Percentiles rank a stretch among this genome's conserved stretches.
Conservation (phyloP, 2,888 invertebrate genomes). For the Macrosoma leucophasiata region DNA sequence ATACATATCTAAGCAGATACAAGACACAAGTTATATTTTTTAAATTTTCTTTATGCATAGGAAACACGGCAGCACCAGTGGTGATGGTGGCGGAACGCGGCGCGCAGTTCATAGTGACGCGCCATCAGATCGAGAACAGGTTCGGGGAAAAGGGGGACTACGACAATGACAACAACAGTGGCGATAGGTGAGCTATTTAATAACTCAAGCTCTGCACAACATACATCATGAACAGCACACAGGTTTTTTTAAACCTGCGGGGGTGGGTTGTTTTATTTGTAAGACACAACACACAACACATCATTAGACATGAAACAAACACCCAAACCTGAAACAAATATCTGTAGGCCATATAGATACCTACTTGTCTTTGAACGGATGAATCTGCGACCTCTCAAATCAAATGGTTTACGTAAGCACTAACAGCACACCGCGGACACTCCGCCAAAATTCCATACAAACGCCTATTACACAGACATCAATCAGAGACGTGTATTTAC, state of each 20-base stretch:
- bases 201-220: slow-evolving; percentile 5
- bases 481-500: too few relatives aligned
- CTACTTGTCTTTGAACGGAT: too few relatives aligned
- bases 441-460: too few relatives aligned
- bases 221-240: slow-evolving; percentile 1
- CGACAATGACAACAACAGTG: slow-evolving; percentile 34
- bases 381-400: too few relatives aligned
- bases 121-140: slow-evolving; percentile 54
- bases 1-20: neutral
- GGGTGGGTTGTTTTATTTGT: too few relatives aligned
- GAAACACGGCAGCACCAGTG: slow-evolving; percentile 75
- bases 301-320: too few relatives aligned
- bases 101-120: slow-evolving; percentile 65
- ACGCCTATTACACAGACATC: too few relatives aligned
- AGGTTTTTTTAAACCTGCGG: too few relatives aligned
- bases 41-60: slow-evolving; percentile 33
- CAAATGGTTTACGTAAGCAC: too few relatives aligned
- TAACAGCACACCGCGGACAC: too few relatives aligned
- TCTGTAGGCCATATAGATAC: too few relatives aligned
- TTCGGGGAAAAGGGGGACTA: slow-evolving; percentile 31
- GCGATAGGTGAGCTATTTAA: slow-evolving; percentile 15
- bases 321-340: too few relatives aligned
- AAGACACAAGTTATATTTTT: neutral
- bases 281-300: neutral
- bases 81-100: slow-evolving; percentile 78